Evolutionary conservation across 2,888 invertebrate genomes (phyloP).

Genomic region (Mamestra brassicae): DNA sequence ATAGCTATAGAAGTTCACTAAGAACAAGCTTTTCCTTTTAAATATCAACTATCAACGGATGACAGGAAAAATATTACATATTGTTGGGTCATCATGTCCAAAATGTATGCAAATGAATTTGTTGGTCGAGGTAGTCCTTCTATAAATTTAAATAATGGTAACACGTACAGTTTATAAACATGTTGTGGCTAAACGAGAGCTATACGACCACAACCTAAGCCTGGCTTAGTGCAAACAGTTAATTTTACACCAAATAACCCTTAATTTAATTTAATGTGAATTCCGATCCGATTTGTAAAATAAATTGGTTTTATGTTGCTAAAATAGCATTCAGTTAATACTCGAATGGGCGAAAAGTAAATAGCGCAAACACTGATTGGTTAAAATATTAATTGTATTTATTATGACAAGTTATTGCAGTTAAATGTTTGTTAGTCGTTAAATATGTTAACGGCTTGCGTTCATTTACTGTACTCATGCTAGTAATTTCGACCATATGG

Average conservation of each 20-base stretch:
- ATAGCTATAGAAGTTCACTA: no score
- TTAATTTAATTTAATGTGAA: slow-evolving; percentile 51
- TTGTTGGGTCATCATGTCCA: background rate
- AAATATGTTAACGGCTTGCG: slow-evolving; percentile 26
- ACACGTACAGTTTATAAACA: background rate
- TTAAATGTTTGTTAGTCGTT: slow-evolving; percentile 31
- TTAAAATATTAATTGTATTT: slow-evolving; percentile 39
- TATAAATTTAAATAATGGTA: slow-evolving; percentile 4
- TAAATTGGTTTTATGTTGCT: slow-evolving; percentile 45
- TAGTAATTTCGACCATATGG: slow-evolving; percentile 4
- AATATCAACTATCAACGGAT: background rate
- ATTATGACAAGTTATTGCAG: slow-evolving; percentile 37
- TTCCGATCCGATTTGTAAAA: slow-evolving; percentile 43
- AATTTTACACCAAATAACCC: slow-evolving; percentile 51
- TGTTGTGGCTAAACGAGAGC: slow-evolving; percentile 3
- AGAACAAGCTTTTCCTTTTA: background rate
- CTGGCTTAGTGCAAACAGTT: slow-evolving; percentile 43
- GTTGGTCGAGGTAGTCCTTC: background rate
- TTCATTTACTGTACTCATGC: slow-evolving; percentile 22
- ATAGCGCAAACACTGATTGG: slow-evolving; percentile 32
- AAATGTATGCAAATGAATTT: background rate
- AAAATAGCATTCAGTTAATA: slow-evolving; percentile 56
- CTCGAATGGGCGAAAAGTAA: slow-evolving; percentile 28
- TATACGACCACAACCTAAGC: slow-evolving; percentile 15
- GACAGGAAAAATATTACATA: background rate